phyloP scores from a whole-genome alignment of 2,113 vertebrate species.

The Epinephelus fuscoguttatus region DNA sequence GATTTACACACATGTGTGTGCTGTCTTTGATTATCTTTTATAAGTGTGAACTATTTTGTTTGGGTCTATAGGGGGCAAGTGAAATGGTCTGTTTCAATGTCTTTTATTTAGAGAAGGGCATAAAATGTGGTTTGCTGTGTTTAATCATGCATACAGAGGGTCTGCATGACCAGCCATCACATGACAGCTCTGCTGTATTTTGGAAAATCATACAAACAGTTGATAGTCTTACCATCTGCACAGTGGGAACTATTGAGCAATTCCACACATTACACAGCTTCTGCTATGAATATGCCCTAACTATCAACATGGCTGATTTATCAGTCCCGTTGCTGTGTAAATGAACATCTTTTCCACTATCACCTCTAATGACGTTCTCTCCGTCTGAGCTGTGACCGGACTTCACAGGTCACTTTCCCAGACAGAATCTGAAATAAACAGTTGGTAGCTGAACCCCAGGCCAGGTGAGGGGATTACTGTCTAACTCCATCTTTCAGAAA shows the following conservation, averaged over 20 bases:
- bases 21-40: background rate
- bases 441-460: slow-evolving; percentile 22
- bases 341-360: background rate
- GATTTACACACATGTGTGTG: background rate
- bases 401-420: slow-evolving; percentile 51
- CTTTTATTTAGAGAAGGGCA: background rate
- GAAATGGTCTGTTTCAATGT: background rate
- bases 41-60: background rate
- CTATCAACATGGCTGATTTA: slow-evolving; percentile 2
- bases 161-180: slow-evolving; percentile 11
- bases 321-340: background rate
- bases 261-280: slow-evolving; percentile 39
- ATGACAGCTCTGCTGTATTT: slow-evolving; percentile 34
- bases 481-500: slow-evolving; percentile 61
- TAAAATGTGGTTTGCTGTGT: background rate
- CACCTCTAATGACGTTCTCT: background rate
- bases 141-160: background rate
- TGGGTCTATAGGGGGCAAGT: background rate
- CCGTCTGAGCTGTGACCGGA: slow-evolving; percentile 8
- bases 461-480: slow-evolving; percentile 66
- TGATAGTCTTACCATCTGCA: slow-evolving; percentile 51
- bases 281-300: slow-evolving; percentile 18
- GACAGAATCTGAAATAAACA: slow-evolving; percentile 47
- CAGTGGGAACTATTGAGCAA: slow-evolving; percentile 12
- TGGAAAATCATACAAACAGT: slow-evolving; percentile 16